These are phyloP conservation scores for Melanaphis sacchari DNA, from an alignment of 1,140 invertebrate species.

Conservation along the genomic window DNA sequence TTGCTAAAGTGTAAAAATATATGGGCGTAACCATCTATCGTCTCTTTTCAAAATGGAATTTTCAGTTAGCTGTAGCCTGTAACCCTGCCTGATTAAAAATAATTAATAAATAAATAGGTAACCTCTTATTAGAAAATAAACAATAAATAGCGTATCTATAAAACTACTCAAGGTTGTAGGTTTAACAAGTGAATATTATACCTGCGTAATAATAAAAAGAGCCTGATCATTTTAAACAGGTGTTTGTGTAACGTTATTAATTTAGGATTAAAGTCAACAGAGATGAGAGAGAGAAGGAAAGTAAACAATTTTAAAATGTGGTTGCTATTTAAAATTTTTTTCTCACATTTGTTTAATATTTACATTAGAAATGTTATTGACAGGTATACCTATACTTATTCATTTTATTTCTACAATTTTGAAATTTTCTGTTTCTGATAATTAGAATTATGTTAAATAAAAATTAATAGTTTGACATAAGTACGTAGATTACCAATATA, in stretches of 20 bases:
- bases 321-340: neutral
- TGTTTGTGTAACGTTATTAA: neutral
- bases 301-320: neutral
- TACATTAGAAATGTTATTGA: neutral
- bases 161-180: neutral
- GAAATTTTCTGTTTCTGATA: neutral
- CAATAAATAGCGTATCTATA: neutral
- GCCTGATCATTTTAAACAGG: neutral
- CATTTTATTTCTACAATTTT: neutral
- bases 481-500: neutral
- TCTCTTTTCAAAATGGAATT: constrained; percentile 16
- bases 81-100: neutral
- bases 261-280: neutral
- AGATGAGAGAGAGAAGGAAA: neutral
- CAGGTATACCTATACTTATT: neutral
- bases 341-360: neutral
- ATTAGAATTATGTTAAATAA: neutral
- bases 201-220: neutral
- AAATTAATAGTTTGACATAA: neutral
- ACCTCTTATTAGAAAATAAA: neutral
- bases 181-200: neutral
- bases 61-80: neutral
- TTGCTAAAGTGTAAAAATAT: neutral
- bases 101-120: neutral
- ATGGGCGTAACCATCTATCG: neutral